These are phyloP conservation scores for Bruchidius siliquastri DNA, from an alignment of 2,888 invertebrate species.

Conservation along the genomic window DNA sequence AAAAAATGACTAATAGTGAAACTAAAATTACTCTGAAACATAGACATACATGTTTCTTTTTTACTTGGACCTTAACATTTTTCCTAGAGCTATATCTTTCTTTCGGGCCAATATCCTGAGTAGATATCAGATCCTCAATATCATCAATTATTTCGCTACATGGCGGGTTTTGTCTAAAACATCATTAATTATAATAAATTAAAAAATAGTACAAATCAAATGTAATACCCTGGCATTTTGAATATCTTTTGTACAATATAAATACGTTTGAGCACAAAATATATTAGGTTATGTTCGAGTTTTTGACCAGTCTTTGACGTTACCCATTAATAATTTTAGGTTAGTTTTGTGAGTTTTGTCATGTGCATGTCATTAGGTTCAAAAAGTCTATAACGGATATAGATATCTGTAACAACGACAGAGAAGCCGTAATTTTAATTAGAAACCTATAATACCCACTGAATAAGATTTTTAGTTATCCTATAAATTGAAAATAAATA, in stretches of 20 bases:
- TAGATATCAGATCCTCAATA: constrained; percentile 79
- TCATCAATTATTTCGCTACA: constrained; percentile 72
- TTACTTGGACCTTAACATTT: constrained; percentile 61
- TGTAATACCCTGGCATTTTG: neutral
- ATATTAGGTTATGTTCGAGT: no score
- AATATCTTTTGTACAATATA: no score
- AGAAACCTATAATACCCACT: no score
- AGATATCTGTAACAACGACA: no score
- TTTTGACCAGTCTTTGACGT: no score
- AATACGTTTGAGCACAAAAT: no score
- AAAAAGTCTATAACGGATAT: no score
- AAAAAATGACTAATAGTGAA: constrained; percentile 4
- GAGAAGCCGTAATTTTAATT: no score
- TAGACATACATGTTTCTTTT: constrained; percentile 21
- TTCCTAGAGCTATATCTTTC: constrained; percentile 70
- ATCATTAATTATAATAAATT: neutral
- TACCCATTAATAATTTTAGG: no score
- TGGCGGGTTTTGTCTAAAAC: constrained; percentile 14
- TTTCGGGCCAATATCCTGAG: constrained; percentile 75
- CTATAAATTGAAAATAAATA: neutral
- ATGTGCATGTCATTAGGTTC: no score
- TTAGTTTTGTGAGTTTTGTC: no score
- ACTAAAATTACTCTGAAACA: neutral
- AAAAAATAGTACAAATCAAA: neutral
- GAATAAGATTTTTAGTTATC: no score